These are phyloP conservation scores for Sarcophaga peregrina DNA, from an alignment of 1,140 invertebrate species.

Conservation along the genomic window DNA sequence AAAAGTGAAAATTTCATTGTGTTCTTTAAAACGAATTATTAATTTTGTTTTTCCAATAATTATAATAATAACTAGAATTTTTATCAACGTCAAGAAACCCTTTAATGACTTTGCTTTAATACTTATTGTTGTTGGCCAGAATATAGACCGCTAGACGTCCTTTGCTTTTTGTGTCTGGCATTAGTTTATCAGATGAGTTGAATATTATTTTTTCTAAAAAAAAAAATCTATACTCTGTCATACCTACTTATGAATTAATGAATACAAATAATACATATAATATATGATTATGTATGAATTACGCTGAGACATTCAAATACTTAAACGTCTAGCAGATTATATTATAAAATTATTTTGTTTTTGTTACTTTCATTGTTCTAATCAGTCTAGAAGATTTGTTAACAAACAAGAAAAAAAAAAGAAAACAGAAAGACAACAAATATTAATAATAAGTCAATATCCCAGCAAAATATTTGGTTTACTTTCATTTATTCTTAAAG, in stretches of 20 bases:
- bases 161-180: not conserved
- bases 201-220: not conserved
- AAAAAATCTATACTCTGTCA: not conserved
- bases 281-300: not conserved
- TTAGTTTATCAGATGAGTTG: conserved; percentile 1
- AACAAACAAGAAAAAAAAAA: not conserved
- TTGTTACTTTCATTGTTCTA: not conserved
- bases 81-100: no score
- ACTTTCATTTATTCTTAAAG: no score
- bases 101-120: not conserved
- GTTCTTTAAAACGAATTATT: not conserved
- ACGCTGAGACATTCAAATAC: not conserved
- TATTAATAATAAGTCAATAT: no score
- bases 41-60: not conserved
- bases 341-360: no score
- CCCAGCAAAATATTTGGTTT: no score
- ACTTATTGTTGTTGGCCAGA: not conserved
- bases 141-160: not conserved
- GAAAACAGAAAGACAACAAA: no score
- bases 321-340: no score
- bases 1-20: not conserved
- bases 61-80: no score
- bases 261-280: not conserved
- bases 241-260: no score
- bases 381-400: conserved; percentile 1